Base-by-base conservation (phyloP, 2,888 invertebrate species). In the Myopa tessellatipennis region DNA sequence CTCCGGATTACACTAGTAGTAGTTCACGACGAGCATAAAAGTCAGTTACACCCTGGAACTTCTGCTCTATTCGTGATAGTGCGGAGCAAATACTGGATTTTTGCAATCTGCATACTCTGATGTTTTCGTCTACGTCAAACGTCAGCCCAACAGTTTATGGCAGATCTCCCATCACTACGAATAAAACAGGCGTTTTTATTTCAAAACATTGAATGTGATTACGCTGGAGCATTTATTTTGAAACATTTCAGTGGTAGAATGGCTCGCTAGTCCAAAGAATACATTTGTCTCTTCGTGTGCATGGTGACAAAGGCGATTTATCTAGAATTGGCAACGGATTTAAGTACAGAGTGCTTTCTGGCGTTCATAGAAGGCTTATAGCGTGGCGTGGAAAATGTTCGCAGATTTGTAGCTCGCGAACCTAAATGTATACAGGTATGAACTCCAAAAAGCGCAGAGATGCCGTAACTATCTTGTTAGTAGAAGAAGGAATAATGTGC, bases 401-500 rank as follows among this genome's bases (percentile, higher is more conserved):
- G 18, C 12, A 69, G 69, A 45, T 76, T 18, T 76, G 36, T 50
- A 34, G n/a, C n/a, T n/a, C n/a, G 36, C 16, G 60, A 65, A 69
- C 72, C 14, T 77, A 80, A 26, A 75, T 82, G 74, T 76, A 80
- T 58, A 61, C 68, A 34, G n/a, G 75, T 12, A 36, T 77, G 3
- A 65, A 77, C 65, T 60, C 75, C 6, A 10, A 6, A 55, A 4
- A 55, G 6, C 55, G 40, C 77, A 79, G 69, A 0, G 40, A 0
- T 63, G 78, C 10, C 74, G 73, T 78, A 1, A 70, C 77, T 12
- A 72, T 60, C 34, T 52, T 74, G n/a, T 78, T 78, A 10, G 80
- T 79, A 16, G 58, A 67, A 60, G 79, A 80, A 12, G 77, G 74
- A 34, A 81, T 80, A 7, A 52, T 40, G 34, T 80, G 82, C 80